A percentile compares a stretch with the other conserved stretches of the same genome.
These are phyloP conservation scores for Eugnorisma glareosa DNA, from an alignment of 2,888 invertebrate species.

Conservation along the genomic window DNA sequence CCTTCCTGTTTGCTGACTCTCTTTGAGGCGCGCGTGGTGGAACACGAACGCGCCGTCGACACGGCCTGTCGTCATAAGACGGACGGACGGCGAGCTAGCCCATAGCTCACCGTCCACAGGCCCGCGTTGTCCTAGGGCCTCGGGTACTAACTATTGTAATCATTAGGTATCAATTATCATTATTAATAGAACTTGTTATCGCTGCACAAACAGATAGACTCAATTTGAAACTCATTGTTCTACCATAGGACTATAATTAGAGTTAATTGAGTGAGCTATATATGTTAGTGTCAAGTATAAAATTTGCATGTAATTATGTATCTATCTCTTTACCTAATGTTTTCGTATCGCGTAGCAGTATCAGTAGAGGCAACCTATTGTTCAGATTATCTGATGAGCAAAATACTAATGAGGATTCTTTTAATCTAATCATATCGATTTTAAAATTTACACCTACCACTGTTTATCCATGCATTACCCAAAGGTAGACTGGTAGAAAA, in stretches of 20 bases:
- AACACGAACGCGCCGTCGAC: too few relatives aligned
- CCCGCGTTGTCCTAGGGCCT: too few relatives aligned
- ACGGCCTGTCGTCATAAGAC: too few relatives aligned
- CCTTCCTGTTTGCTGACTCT: too few relatives aligned
- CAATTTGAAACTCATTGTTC: constrained; percentile 4
- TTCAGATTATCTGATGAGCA: background rate
- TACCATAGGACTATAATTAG: background rate
- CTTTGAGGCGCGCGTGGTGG: too few relatives aligned
- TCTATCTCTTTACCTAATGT: background rate
- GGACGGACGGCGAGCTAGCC: too few relatives aligned
- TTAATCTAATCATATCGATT: background rate
- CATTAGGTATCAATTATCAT: background rate
- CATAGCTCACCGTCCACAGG: too few relatives aligned
- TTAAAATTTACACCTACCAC: background rate
- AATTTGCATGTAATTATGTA: background rate
- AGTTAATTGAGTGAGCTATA: background rate
- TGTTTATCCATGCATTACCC: background rate
- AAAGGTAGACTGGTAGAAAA: background rate
- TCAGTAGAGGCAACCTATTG: background rate
- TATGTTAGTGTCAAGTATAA: background rate
- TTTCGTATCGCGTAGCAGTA: background rate
- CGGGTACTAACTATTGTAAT: background rate
- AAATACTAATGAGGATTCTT: background rate
- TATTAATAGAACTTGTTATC: constrained; percentile 10
- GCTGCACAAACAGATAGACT: constrained; percentile 2